phyloP scores from a whole-genome alignment of 1,140 invertebrate genomes.

The Ctenoplectra terminalis region DNA sequence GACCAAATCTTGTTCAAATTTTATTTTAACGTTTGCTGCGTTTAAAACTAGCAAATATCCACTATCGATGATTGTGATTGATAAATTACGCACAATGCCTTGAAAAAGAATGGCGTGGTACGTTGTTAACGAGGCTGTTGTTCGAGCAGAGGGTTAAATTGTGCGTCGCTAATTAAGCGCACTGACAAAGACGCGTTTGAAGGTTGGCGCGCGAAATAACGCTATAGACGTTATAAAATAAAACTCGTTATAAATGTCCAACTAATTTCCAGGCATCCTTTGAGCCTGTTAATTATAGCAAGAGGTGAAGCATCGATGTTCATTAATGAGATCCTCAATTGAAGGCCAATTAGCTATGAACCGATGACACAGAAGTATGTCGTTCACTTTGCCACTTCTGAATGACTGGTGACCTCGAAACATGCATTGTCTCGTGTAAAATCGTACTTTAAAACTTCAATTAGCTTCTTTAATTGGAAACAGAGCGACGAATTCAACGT shows the following conservation, averaged over 20 bases:
- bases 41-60: no score
- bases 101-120: no score
- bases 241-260: not conserved
- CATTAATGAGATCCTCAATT: not conserved
- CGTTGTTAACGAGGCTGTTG: no score
- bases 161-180: not conserved
- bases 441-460: not conserved
- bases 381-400: conserved; percentile 19
- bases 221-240: conserved; percentile 3
- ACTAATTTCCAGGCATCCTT: not conserved
- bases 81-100: no score
- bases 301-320: not conserved
- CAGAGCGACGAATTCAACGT: not conserved
- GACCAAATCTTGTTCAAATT: no score
- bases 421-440: not conserved
- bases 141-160: no score
- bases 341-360: not conserved
- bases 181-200: not conserved
- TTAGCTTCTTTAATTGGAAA: not conserved
- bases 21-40: no score
- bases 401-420: not conserved
- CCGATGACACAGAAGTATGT: not conserved
- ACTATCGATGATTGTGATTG: no score
- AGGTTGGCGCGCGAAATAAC: not conserved
- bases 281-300: not conserved